phyloP scores from a whole-genome alignment of 2,113 vertebrate genomes.

The Cephalopterus ornatus region DNA sequence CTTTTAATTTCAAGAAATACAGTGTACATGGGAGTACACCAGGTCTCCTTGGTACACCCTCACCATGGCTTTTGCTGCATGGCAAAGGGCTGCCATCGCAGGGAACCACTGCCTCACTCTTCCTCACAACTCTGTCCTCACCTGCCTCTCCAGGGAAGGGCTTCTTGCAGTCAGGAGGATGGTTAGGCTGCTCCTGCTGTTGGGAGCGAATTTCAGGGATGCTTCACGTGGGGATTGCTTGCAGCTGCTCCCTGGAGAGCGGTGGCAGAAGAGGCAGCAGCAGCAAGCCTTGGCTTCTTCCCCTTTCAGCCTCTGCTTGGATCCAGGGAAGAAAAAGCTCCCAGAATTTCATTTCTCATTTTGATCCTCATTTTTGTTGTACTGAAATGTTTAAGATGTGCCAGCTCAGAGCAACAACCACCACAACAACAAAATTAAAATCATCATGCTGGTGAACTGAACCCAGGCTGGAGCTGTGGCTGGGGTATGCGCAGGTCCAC shows the following conservation, averaged over 20 bases:
- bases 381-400: background rate
- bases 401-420: background rate
- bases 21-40: background rate
- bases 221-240: background rate
- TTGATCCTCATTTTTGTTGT: background rate
- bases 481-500: no score
- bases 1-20: background rate
- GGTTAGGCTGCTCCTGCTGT: background rate
- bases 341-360: background rate
- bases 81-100: background rate
- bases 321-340: background rate
- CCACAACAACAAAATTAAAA: no score
- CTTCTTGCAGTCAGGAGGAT: background rate
- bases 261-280: background rate
- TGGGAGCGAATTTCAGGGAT: background rate
- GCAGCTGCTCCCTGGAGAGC: background rate
- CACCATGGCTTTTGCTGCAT: background rate
- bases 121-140: background rate
- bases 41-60: background rate
- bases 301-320: background rate
- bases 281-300: background rate
- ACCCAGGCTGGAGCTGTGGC: background rate
- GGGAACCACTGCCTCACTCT: background rate
- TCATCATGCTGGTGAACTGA: fast-evolving
- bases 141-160: background rate